Evolutionary conservation across 2,888 invertebrate species (phyloP).

Genomic region (Athetis lepigone): DNA sequence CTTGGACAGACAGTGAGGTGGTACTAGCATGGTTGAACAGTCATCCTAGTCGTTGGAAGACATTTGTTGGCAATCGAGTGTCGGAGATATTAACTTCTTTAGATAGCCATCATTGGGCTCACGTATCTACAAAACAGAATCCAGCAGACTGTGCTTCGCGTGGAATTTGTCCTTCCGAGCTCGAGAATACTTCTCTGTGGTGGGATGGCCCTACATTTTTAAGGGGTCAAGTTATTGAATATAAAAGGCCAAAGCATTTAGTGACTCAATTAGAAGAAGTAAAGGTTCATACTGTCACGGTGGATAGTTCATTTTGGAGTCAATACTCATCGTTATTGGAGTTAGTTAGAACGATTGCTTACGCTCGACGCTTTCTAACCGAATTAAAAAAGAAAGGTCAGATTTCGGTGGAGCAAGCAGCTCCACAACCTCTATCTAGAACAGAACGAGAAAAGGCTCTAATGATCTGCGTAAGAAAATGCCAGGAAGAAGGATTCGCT

Average conservation of each 20-base stretch:
- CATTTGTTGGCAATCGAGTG: no score
- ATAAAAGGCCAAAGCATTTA: not conserved
- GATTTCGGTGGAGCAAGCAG: no score
- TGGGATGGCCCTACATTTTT: not conserved
- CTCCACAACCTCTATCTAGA: not conserved
- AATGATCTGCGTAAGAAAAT: not conserved
- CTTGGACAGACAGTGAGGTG: conserved; percentile 15
- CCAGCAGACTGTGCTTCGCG: not conserved
- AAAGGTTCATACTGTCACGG: not conserved
- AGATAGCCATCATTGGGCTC: not conserved
- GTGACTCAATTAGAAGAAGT: not conserved
- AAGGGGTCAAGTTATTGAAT: not conserved
- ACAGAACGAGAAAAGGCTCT: not conserved
- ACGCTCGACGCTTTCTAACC: not conserved
- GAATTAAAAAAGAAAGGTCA: not conserved
- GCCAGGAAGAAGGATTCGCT: not conserved
- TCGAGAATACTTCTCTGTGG: not conserved
- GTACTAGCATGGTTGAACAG: conserved; percentile 20
- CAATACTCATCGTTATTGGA: not conserved
- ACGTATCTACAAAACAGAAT: not conserved
- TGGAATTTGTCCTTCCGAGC: not conserved
- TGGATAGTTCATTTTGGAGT: not conserved
- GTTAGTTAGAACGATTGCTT: not conserved
- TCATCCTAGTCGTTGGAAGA: not conserved
- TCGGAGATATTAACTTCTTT: not conserved